A percentile compares a stretch with the other conserved stretches of the same genome.
phyloP scores from a whole-genome alignment of 2,113 vertebrate species.

The Odocoileus virginianus region DNA sequence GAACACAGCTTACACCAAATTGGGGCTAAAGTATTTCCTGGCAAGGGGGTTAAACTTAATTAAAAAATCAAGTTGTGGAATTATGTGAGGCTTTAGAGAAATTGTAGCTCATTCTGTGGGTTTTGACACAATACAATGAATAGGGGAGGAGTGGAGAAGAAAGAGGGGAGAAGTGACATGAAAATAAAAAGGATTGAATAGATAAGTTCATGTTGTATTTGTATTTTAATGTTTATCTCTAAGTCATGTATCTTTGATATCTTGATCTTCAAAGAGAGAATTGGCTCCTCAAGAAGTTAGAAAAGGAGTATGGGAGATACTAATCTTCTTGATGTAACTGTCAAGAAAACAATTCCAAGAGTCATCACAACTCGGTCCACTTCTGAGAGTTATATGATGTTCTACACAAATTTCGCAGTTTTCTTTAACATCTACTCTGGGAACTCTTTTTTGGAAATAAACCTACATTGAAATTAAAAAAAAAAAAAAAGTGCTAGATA shows the following conservation, averaged over 20 bases:
- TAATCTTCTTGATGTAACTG: conserved; percentile 1
- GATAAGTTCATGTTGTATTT: not conserved
- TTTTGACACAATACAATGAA: not conserved
- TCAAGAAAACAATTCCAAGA: not conserved
- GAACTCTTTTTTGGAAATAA: not conserved
- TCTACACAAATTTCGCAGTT: not conserved
- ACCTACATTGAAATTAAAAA: not conserved
- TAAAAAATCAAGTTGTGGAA: not conserved
- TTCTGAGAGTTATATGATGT: not conserved
- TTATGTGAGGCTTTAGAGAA: not conserved
- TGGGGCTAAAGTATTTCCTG: not conserved
- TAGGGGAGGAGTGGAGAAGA: not conserved
- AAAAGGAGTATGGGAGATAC: not conserved
- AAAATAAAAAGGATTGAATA: not conserved
- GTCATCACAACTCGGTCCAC: not conserved
- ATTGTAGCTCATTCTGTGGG: not conserved
- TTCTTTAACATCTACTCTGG: not conserved
- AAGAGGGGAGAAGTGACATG: not conserved
- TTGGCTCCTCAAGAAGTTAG: not conserved
- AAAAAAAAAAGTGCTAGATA: not conserved
- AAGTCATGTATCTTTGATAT: not conserved
- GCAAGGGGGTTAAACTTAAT: not conserved
- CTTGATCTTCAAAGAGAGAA: not conserved
- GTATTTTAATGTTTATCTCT: not conserved
- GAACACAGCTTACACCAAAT: not conserved